Percentiles rank a stretch among this genome's conserved stretches.
These are phyloP conservation scores for Chaetodon trifasciatus DNA, from an alignment of 2,797 vertebrate species.

Conservation along the genomic window DNA sequence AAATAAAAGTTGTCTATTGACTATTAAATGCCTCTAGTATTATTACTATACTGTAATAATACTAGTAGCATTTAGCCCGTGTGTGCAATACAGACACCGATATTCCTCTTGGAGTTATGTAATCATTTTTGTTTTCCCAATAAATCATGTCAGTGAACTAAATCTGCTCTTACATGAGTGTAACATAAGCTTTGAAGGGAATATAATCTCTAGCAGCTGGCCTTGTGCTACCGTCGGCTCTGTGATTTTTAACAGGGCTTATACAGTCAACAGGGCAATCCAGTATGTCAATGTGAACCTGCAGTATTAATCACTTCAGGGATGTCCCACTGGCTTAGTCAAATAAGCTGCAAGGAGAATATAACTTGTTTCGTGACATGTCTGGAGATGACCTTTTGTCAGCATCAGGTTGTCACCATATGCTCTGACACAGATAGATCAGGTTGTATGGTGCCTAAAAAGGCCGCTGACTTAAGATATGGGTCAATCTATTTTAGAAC, in stretches of 20 bases:
- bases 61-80: neutral
- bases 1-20: neutral
- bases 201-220: conserved; percentile 22
- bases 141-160: conserved; percentile 33
- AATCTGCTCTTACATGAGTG: conserved; percentile 26
- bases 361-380: neutral
- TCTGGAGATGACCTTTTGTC: conserved; percentile 22
- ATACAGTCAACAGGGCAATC: neutral
- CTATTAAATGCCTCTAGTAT: neutral
- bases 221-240: neutral
- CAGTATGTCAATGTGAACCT: neutral
- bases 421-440: conserved; percentile 27
- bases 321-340: neutral
- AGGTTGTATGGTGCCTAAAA: conserved; percentile 43
- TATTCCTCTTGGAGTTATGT: conserved; percentile 1
- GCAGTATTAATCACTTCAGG: neutral
- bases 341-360: conserved; percentile 7
- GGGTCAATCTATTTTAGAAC: conserved; percentile 60
- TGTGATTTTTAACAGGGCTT: neutral
- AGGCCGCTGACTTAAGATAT: conserved; percentile 37
- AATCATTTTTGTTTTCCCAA: neutral
- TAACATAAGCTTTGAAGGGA: conserved; percentile 18
- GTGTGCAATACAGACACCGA: neutral
- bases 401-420: conserved; percentile 25
- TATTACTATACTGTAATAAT: neutral